A percentile compares a stretch with the other conserved stretches of the same genome.
Conservation (phyloP, 2,888 invertebrate species). For the Mimumesa dahlbomi region DNA sequence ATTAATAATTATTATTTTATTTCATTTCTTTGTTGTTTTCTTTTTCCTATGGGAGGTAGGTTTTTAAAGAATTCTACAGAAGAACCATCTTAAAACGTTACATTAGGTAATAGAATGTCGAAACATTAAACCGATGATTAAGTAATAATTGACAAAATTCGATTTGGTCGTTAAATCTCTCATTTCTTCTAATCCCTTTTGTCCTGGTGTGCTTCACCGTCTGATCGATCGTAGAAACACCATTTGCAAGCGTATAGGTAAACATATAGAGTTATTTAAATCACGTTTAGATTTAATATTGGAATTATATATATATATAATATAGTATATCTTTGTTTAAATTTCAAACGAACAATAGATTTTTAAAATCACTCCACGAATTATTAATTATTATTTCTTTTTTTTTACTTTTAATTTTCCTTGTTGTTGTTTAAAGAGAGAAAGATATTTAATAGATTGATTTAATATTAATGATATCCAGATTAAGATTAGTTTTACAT, state of each 20-base stretch:
- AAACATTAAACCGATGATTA: conserved; percentile 68
- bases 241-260: neutral
- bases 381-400: conserved; percentile 27
- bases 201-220: neutral
- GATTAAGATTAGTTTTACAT: too few species aligned
- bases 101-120: conserved; percentile 69
- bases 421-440: too few species aligned
- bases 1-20: too few species aligned
- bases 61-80: conserved; percentile 42
- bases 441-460: conserved; percentile 19
- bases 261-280: conserved; percentile 14
- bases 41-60: conserved; percentile 54
- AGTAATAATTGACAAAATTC: conserved; percentile 75
- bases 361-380: conserved; percentile 38
- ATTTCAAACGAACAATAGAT: conserved; percentile 51
- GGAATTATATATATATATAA: conserved; percentile 31
- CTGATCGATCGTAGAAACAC: neutral
- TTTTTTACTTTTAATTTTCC: conserved; percentile 13
- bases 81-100: conserved; percentile 58
- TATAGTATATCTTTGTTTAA: conserved; percentile 44
- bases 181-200: conserved; percentile 15
- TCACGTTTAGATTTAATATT: conserved; percentile 7
- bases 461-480: neutral
- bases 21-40: too few species aligned
- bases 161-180: conserved; percentile 58